Conservation (phyloP, 2,888 invertebrate genomes). For the Drosophila testacea region DNA sequence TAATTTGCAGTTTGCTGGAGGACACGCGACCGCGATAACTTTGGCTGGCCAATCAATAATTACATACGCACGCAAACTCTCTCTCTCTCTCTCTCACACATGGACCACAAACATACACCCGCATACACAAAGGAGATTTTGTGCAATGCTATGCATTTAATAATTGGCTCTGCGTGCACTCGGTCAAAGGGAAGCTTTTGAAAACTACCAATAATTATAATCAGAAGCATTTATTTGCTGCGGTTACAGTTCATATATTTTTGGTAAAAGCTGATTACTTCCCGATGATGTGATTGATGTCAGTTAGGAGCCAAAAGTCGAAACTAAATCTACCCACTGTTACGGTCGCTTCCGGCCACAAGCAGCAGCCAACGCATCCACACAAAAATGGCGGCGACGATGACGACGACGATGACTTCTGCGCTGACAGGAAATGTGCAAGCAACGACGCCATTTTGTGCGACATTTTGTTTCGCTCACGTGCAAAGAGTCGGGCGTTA, state of each 20-base stretch:
- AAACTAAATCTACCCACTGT: slow-evolving; percentile 57
- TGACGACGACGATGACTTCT: slow-evolving; percentile 24
- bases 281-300: slow-evolving; percentile 59
- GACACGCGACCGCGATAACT: slow-evolving; percentile 41
- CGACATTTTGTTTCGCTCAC: slow-evolving; percentile 58
- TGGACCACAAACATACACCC: slow-evolving; percentile 3
- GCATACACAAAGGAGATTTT: slow-evolving; percentile 8
- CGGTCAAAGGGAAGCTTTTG: neutral
- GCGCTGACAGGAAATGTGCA: slow-evolving; percentile 56
- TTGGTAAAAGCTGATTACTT: slow-evolving; percentile 23
- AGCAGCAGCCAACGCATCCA: slow-evolving; percentile 4
- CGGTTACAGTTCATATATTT: slow-evolving; percentile 36
- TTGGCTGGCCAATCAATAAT: slow-evolving; percentile 62
- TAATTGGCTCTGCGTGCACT: slow-evolving; percentile 49
- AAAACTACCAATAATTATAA: slow-evolving; percentile 50
- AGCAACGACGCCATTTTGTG: slow-evolving; percentile 61
- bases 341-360: slow-evolving; percentile 54
- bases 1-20: slow-evolving; percentile 54
- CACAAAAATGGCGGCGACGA: slow-evolving; percentile 25
- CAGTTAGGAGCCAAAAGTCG: slow-evolving; percentile 64
- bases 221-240: slow-evolving; percentile 44
- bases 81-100: slow-evolving; percentile 8
- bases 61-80: slow-evolving; percentile 44
- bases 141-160: slow-evolving; percentile 37
- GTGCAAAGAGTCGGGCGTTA: slow-evolving; percentile 37